phyloP scores from a whole-genome alignment of 2,797 vertebrate species.

The Pampus argenteus region DNA sequence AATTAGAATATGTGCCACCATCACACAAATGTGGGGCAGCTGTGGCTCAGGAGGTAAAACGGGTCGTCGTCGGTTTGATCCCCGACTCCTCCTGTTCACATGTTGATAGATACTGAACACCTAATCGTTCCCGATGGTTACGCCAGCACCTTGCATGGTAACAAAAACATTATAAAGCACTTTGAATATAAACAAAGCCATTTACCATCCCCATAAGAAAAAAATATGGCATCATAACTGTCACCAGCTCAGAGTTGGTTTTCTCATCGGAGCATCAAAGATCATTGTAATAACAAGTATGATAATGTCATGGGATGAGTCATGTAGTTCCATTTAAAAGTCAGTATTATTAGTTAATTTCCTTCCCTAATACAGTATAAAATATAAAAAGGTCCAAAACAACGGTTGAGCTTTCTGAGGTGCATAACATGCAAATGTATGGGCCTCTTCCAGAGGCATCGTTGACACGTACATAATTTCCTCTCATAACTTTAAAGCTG shows the following conservation, averaged over 20 bases:
- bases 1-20: constrained; percentile 1
- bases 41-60: too few relatives aligned
- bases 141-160: too few relatives aligned
- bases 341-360: not conserved
- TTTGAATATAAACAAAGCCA: too few relatives aligned
- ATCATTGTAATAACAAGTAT: constrained; percentile 7
- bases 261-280: constrained; percentile 7
- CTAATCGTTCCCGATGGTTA: too few relatives aligned
- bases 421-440: constrained; percentile 29
- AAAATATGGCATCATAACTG: not conserved
- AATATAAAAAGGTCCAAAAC: too few relatives aligned
- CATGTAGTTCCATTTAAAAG: too few relatives aligned
- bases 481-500: constrained; percentile 51
- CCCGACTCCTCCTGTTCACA: too few relatives aligned
- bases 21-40: too few relatives aligned
- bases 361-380: not conserved
- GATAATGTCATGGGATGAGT: not conserved
- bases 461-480: constrained; percentile 42
- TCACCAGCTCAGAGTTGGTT: constrained; percentile 1
- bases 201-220: not conserved
- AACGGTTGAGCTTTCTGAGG: not conserved
- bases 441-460: constrained; percentile 15
- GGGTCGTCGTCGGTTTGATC: too few relatives aligned
- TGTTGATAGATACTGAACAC: too few relatives aligned
- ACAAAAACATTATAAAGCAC: too few relatives aligned